Conservation (phyloP, 2,888 invertebrate species). For the Apantesis nais region DNA sequence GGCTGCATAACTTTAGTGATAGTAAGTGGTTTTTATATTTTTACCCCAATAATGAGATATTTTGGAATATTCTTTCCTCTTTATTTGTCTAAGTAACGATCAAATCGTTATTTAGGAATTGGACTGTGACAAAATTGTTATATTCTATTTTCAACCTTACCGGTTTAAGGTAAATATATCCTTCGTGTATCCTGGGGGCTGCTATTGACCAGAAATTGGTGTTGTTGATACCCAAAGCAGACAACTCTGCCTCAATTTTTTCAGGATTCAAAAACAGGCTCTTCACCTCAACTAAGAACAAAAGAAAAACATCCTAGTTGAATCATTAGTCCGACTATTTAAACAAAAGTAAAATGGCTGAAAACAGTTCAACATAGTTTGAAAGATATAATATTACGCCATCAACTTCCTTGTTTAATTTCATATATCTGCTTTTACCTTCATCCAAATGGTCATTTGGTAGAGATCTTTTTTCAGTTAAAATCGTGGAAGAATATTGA, state of each 20-base stretch:
- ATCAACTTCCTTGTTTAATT: neutral
- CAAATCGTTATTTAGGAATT: too few relatives aligned
- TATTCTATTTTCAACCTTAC: conserved; percentile 49
- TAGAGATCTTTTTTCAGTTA: neutral
- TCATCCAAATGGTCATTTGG: neutral
- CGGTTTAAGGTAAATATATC: conserved; percentile 67
- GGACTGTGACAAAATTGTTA: neutral
- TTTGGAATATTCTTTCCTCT: neutral
- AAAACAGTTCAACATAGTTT: neutral
- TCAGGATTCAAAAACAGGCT: conserved; percentile 62
- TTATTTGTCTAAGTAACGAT: neutral
- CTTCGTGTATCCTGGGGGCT: conserved; percentile 67
- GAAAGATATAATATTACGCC: too few relatives aligned
- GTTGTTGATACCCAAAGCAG: conserved; percentile 70
- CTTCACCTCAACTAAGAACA: conserved; percentile 61
- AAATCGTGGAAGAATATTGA: neutral
- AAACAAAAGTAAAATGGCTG: neutral
- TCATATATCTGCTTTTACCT: neutral
- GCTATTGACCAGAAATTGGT: conserved; percentile 81
- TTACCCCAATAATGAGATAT: too few relatives aligned
- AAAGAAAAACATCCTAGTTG: neutral
- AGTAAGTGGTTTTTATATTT: too few relatives aligned
- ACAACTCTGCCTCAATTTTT: conserved; percentile 58
- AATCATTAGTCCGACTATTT: neutral
- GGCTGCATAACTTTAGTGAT: too few relatives aligned